Conservation (phyloP, 2,113 vertebrate species). For the Apteryx owenii region DNA sequence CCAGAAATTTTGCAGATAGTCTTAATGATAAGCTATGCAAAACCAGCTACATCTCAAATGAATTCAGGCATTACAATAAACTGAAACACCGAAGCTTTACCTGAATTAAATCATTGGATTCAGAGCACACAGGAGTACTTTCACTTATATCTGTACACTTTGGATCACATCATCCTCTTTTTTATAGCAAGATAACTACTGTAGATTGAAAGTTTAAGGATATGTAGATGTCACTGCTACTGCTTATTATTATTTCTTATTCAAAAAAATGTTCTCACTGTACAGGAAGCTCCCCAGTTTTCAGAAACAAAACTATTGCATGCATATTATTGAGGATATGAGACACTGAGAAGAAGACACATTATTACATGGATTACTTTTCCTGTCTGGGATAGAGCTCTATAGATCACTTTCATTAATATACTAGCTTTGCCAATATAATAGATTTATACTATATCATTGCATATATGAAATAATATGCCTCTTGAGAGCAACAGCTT, state of each 20-base stretch:
- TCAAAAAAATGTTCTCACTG: neutral
- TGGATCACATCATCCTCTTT: neutral
- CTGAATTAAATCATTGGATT: neutral
- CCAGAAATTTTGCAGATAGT: neutral
- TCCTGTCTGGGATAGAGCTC: neutral
- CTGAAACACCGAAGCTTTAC: neutral
- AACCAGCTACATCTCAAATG: neutral
- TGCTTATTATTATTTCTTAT: neutral
- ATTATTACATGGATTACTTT: neutral
- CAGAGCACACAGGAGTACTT: neutral
- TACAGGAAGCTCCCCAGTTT: neutral
- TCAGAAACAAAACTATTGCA: neutral
- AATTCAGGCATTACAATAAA: neutral
- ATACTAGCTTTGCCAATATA: rapidly evolving
- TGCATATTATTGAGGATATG: rapidly evolving
- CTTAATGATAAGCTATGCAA: neutral
- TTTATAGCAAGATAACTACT: neutral
- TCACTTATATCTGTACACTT: neutral
- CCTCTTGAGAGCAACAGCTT: neutral
- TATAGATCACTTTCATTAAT: neutral
- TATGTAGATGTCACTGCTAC: neutral
- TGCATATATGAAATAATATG: rapidly evolving
- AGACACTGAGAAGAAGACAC: neutral
- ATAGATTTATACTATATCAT: neutral
- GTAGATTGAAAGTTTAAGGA: neutral